Evolutionary conservation across 2,888 invertebrate genomes (phyloP).

Genomic region (Drosophila tripunctata): DNA sequence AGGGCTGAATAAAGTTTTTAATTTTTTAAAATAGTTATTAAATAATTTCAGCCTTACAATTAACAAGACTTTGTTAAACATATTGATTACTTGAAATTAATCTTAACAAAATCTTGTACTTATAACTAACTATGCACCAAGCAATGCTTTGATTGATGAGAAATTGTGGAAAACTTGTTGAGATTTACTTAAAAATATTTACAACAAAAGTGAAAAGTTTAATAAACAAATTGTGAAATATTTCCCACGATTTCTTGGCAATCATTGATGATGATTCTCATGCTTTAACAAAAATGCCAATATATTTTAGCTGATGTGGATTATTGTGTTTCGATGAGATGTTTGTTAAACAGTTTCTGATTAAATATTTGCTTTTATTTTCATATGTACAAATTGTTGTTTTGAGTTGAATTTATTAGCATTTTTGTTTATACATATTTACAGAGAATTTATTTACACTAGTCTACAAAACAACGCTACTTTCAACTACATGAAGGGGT

Average conservation of each 20-base stretch:
- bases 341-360: slow-evolving; percentile 27
- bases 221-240: slow-evolving; percentile 1
- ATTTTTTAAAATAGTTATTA: not conserved
- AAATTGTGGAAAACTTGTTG: slow-evolving; percentile 36
- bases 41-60: slow-evolving; percentile 29
- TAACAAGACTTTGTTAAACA: slow-evolving; percentile 22
- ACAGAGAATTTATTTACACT: slow-evolving; percentile 65
- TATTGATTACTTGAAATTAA: slow-evolving; percentile 4
- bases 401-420: slow-evolving; percentile 62
- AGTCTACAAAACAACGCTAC: slow-evolving; percentile 81
- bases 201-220: slow-evolving; percentile 5
- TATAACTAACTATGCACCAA: slow-evolving; percentile 55
- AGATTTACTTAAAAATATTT: slow-evolving; percentile 7
- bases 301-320: slow-evolving; percentile 55
- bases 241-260: slow-evolving; percentile 39
- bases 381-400: slow-evolving; percentile 61
- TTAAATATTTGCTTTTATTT: slow-evolving; percentile 27
- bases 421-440: slow-evolving; percentile 74
- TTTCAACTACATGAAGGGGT: slow-evolving; percentile 86
- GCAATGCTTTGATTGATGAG: slow-evolving; percentile 12
- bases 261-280: slow-evolving; percentile 35
- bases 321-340: slow-evolving; percentile 35
- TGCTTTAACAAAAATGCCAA: slow-evolving; percentile 79
- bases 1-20: slow-evolving; percentile 15
- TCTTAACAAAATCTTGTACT: slow-evolving; percentile 36